Percentiles rank a stretch among this genome's conserved stretches.
phyloP scores from a whole-genome alignment of 2,797 vertebrate genomes.

The Myoxocephalus aenaeus region DNA sequence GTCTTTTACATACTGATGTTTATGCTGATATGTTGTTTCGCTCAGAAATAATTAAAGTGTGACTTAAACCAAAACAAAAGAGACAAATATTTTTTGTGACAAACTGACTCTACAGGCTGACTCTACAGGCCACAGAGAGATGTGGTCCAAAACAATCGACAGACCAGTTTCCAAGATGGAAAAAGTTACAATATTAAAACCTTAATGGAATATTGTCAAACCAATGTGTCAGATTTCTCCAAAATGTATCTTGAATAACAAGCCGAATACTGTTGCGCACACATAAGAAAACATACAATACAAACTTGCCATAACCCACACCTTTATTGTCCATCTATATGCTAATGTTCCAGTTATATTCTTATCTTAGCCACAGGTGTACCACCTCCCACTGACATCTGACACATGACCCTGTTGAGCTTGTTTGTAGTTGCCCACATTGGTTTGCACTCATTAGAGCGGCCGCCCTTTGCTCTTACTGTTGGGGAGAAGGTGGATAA shows the following conservation, averaged over 20 bases:
- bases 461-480: background rate
- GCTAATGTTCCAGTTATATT: background rate
- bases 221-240: background rate
- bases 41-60: background rate
- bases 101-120: no score
- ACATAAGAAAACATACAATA: background rate
- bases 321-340: background rate
- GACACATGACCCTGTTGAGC: background rate
- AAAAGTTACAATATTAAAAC: background rate
- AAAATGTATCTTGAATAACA: background rate
- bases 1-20: conserved; percentile 13
- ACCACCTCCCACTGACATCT: background rate
- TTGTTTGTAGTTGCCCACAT: background rate
- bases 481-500: background rate
- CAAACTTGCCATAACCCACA: background rate
- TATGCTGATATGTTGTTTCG: conserved; percentile 9
- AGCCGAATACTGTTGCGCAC: background rate
- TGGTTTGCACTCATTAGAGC: background rate
- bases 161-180: background rate
- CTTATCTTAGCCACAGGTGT: background rate
- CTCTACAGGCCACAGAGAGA: no score
- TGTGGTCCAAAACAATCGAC: background rate
- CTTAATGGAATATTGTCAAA: background rate
- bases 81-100: background rate
- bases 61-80: background rate